Evolutionary conservation across 2,888 invertebrate species (phyloP).

Genomic region (Machimus atricapillus): DNA sequence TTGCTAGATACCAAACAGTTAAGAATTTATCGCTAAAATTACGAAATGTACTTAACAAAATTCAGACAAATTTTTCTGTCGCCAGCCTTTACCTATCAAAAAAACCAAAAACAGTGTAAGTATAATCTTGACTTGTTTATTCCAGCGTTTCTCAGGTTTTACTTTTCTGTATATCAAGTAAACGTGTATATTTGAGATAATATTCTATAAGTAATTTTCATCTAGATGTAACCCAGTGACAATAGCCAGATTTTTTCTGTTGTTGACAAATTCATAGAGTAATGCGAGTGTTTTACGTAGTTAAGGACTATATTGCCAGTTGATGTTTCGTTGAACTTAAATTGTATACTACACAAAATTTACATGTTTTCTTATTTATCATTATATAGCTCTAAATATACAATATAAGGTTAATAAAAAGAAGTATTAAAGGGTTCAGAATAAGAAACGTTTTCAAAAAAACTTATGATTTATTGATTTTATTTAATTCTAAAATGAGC

Average conservation of each 20-base stretch:
- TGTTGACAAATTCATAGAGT: conserved; percentile 6
- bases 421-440: background rate
- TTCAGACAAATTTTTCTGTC: conserved; percentile 9
- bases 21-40: background rate
- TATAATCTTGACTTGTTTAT: background rate
- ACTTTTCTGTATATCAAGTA: background rate
- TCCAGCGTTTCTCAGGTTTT: background rate
- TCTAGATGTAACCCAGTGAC: background rate
- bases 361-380: background rate
- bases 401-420: background rate
- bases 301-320: background rate
- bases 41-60: background rate
- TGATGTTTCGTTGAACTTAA: background rate
- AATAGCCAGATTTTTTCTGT: conserved; percentile 1
- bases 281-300: background rate
- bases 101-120: conserved; percentile 33
- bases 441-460: background rate
- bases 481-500: background rate
- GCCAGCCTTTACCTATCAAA: conserved; percentile 15
- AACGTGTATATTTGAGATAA: conserved; percentile 9
- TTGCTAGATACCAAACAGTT: conserved; percentile 4
- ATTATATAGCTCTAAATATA: background rate
- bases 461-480: background rate
- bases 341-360: background rate
- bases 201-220: background rate